These are phyloP conservation scores for Criorhina ranunculi DNA, from an alignment of 2,888 invertebrate genomes.

Conservation along the genomic window DNA sequence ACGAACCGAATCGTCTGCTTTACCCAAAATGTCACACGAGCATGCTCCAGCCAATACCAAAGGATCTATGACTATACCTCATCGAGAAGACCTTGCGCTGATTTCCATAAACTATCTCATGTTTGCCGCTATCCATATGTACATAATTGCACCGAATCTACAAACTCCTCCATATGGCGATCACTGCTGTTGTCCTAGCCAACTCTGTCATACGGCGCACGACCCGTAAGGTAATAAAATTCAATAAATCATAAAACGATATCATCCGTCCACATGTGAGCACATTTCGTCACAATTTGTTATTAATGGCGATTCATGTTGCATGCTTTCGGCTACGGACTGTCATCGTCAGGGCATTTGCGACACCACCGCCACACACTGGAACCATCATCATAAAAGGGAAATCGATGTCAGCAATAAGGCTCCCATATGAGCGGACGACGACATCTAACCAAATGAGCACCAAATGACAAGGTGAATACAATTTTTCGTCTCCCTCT, in stretches of 20 bases:
- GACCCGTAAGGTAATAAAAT: constrained; percentile 58
- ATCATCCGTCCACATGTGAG: constrained; percentile 61
- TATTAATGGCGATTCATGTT: constrained; percentile 68
- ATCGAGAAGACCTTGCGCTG: constrained; percentile 46
- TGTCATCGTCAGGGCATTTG: constrained; percentile 51
- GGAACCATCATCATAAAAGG: constrained; percentile 40
- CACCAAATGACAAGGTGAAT: constrained; percentile 65
- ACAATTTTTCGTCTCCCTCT: constrained; percentile 3
- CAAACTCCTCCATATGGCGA: constrained; percentile 31
- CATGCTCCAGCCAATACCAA: background rate
- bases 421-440: constrained; percentile 30
- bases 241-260: constrained; percentile 75
- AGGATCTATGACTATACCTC: constrained; percentile 7
- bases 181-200: constrained; percentile 53
- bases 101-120: constrained; percentile 54
- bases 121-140: constrained; percentile 12
- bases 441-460: constrained; percentile 63
- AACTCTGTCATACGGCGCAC: constrained; percentile 53
- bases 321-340: constrained; percentile 27
- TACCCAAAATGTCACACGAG: background rate
- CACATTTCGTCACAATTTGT: constrained; percentile 71
- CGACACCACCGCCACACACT: constrained; percentile 24
- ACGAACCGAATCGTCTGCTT: background rate
- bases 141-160: constrained; percentile 33
- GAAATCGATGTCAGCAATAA: constrained; percentile 46